Evolutionary conservation across 2,888 invertebrate genomes (phyloP).

Genomic region (Eilema caniola): DNA sequence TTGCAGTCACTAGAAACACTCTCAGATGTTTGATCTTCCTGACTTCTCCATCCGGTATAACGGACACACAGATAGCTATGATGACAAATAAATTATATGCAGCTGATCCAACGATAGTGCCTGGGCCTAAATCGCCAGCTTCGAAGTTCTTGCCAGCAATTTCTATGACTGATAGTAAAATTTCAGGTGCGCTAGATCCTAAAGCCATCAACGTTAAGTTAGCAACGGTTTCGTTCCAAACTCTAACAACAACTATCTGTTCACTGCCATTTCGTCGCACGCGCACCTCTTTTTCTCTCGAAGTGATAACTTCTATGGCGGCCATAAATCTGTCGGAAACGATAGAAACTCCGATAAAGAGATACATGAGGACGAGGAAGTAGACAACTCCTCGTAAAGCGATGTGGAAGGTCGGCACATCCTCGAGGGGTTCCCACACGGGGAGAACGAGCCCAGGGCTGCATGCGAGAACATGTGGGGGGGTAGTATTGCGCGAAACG

Average conservation of each 20-base stretch:
- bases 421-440: slow-evolving; percentile 94
- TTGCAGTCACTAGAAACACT: slow-evolving; percentile 99
- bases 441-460: slow-evolving; percentile 95
- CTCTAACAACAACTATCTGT: slow-evolving; percentile 96
- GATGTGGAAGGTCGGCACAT: slow-evolving; percentile 92
- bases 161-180: slow-evolving; percentile 98
- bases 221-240: slow-evolving; percentile 99
- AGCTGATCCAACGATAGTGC: slow-evolving; percentile 99
- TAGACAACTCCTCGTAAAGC: slow-evolving; percentile 96
- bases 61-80: slow-evolving; percentile 97
- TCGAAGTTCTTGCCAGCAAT: slow-evolving; percentile 98
- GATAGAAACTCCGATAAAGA: slow-evolving; percentile 99
- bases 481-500: slow-evolving; percentile 74
- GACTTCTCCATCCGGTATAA: slow-evolving; percentile 96
- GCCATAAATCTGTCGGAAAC: slow-evolving; percentile 99
- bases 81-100: slow-evolving; percentile 99
- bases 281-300: slow-evolving; percentile 97
- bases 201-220: slow-evolving; percentile 99
- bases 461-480: slow-evolving; percentile 87
- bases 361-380: slow-evolving; percentile 95
- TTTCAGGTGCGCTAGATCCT: slow-evolving; percentile 99
- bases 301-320: slow-evolving; percentile 99
- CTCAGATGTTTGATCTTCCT: slow-evolving; percentile 98
- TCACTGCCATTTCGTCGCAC: slow-evolving; percentile 96
- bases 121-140: slow-evolving; percentile 98